These are phyloP conservation scores for Limonius californicus DNA, from an alignment of 1,140 invertebrate genomes.

Conservation along the genomic window DNA sequence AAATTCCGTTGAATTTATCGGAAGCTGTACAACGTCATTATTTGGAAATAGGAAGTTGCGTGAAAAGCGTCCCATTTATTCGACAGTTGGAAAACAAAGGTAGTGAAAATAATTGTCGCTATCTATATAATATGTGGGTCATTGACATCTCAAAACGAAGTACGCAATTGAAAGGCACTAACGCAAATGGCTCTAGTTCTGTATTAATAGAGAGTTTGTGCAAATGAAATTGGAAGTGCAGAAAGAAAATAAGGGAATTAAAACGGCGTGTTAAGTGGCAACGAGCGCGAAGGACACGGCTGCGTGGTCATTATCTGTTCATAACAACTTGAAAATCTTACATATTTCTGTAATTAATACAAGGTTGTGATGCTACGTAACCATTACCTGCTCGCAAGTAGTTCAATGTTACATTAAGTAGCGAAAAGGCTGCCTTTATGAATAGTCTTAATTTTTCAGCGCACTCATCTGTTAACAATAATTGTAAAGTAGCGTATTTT, in stretches of 20 bases:
- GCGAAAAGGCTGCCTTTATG: background rate
- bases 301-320: slow-evolving; percentile 3
- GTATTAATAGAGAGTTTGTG: too few relatives aligned
- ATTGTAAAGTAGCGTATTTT: too few relatives aligned
- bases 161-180: too few relatives aligned
- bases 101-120: background rate
- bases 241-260: too few relatives aligned
- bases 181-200: too few relatives aligned
- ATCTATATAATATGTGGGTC: background rate
- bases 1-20: too few relatives aligned
- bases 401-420: background rate
- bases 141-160: too few relatives aligned
- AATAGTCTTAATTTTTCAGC: too few relatives aligned
- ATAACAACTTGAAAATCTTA: background rate
- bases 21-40: too few relatives aligned
- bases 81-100: background rate
- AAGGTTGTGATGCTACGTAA: slow-evolving; percentile 20
- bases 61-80: background rate
- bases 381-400: background rate
- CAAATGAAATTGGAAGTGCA: too few relatives aligned
- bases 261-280: too few relatives aligned
- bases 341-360: slow-evolving; percentile 24
- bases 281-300: background rate
- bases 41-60: background rate
- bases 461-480: too few relatives aligned